Conservation (phyloP, 2,797 vertebrate species). For the Epinephelus awoara region DNA sequence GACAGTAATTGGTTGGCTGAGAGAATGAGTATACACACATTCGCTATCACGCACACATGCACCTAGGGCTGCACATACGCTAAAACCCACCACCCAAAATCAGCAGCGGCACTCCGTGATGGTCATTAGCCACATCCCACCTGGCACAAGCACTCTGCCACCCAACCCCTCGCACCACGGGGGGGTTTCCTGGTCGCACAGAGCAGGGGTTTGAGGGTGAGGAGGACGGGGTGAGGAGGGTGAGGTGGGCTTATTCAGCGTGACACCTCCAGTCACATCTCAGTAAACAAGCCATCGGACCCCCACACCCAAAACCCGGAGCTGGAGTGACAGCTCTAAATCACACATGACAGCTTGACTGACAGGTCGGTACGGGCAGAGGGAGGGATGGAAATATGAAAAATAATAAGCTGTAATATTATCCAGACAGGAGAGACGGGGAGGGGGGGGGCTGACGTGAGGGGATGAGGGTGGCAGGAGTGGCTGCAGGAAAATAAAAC, state of each 20-base stretch:
- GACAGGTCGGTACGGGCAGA: conserved; percentile 68
- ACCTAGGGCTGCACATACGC: conserved; percentile 15
- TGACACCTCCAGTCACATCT: conserved; percentile 77
- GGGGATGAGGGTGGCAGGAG: conserved; percentile 44
- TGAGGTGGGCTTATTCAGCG: conserved; percentile 57
- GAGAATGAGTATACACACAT: conserved; percentile 59
- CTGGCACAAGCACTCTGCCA: conserved; percentile 57
- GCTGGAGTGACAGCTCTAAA: conserved; percentile 80
- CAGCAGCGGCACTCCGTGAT: conserved; percentile 57
- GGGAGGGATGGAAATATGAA: conserved; percentile 79
- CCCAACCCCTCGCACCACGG: conserved; percentile 17
- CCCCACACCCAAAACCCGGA: conserved; percentile 39
- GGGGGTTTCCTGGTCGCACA: conserved; percentile 20
- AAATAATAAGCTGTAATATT: conserved; percentile 85
- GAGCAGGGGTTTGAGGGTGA: conserved; percentile 32
- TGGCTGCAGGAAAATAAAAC: conserved; percentile 36
- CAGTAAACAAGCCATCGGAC: conserved; percentile 75
- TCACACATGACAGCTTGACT: conserved; percentile 81
- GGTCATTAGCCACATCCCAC: conserved; percentile 71
- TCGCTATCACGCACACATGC: conserved; percentile 5
- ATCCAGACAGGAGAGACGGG: conserved; percentile 57
- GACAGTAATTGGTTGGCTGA: conserved; percentile 85
- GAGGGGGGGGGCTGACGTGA: conserved; percentile 24
- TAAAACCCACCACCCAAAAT: conserved; percentile 55
- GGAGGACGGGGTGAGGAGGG: conserved; percentile 17